These are phyloP conservation scores for Pseudoips prasinana DNA, from an alignment of 2,888 invertebrate species.

Conservation along the genomic window DNA sequence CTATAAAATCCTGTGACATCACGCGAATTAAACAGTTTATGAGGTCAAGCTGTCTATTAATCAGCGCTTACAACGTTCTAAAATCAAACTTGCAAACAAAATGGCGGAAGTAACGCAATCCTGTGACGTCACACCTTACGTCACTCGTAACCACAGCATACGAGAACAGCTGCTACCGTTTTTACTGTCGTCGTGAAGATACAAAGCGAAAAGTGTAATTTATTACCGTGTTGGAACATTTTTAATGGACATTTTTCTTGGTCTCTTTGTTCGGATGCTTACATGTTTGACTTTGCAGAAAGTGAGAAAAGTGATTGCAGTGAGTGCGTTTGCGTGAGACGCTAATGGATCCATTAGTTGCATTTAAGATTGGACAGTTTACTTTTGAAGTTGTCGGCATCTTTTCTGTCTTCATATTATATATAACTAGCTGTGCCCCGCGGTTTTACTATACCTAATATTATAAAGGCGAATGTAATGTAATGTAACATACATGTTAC, in stretches of 20 bases:
- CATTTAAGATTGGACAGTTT: too few relatives aligned
- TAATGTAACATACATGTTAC: too few relatives aligned
- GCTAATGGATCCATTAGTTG: too few relatives aligned
- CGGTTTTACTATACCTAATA: too few relatives aligned
- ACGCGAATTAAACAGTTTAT: conserved; percentile 2
- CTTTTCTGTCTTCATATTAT: too few relatives aligned
- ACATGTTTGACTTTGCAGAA: conserved; percentile 7
- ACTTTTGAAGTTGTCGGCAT: too few relatives aligned
- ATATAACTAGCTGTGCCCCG: too few relatives aligned
- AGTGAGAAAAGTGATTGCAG: too few relatives aligned
- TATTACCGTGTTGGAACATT: conserved; percentile 13
- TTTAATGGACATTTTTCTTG: conserved; percentile 15
- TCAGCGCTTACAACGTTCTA: conserved; percentile 24
- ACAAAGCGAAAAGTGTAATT: conserved; percentile 22
- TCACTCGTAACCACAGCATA: conserved; percentile 19
- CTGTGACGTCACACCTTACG: conserved; percentile 11
- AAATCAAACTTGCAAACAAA: conserved; percentile 33
- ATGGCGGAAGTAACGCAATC: conserved; percentile 34
- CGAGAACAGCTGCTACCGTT: conserved; percentile 15
- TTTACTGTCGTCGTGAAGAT: conserved; percentile 28
- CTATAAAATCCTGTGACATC: too few relatives aligned
- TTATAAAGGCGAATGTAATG: too few relatives aligned
- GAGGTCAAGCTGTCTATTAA: conserved; percentile 22
- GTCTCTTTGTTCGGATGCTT: conserved; percentile 7
- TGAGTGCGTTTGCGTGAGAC: too few relatives aligned